Evolutionary conservation across 2,797 vertebrate species (phyloP), one percentile per base, ranked within the genome.

Genomic region (Argyrosomus regius): DNA sequence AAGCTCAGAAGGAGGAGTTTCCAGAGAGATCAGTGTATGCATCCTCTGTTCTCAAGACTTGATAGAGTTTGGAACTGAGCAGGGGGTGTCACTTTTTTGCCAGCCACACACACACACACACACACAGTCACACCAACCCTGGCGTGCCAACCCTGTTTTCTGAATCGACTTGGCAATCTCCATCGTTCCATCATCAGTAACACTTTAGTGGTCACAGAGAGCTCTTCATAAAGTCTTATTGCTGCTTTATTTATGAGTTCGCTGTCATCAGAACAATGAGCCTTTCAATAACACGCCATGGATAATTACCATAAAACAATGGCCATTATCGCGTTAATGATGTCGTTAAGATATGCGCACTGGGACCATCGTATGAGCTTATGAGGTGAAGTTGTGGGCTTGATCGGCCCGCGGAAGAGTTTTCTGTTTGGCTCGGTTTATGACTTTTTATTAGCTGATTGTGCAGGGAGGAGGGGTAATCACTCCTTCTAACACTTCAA

Each of bases 291-390:
- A 91, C 82, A 85, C 57, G 20, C 41, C 80, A 70, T 1, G 70
- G 72, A 82, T 88, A 88, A 93, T 93, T 88, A 88, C 80, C 83
- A 75, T 86, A 73, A 90, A 89, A 91, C 84, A 91, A 90, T 80
- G 75, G 66, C 81, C 71, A 80, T 93, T 88, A 93, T 82, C 35
- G 48, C 45, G 6, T 83, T 92, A 91, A 91, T 88, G 90, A 90
- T 75, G 80, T 86, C 48, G 48, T 93, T 89, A 86, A 69, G 79
- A 85, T 76, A 57, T 71, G 60, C 24, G 7, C 17, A 45, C 62
- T 18, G 77, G 75, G 75, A 75, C 75, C 39, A 8, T 78, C 5
- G 1, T 0, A 59, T 20, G 60, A 77, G 62, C 52, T 83, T 58
- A 75, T 61, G 78, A 73, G 56, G 26, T 49, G 76, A 80, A 65